phyloP scores from a whole-genome alignment of 2,888 invertebrate species.

The Phengaris alcon region DNA sequence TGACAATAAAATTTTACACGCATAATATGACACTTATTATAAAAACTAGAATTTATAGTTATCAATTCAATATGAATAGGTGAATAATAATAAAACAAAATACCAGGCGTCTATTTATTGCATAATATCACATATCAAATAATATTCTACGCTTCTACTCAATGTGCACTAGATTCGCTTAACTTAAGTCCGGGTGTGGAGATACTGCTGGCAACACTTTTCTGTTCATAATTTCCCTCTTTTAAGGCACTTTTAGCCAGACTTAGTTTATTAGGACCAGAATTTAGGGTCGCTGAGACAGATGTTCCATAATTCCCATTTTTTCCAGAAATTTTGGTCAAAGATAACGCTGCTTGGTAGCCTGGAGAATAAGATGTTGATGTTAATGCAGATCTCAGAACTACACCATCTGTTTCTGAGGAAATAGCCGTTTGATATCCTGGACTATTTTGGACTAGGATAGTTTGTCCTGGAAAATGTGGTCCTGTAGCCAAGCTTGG shows the following conservation, averaged over 20 bases:
- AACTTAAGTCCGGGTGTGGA: background rate
- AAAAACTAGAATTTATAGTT: background rate
- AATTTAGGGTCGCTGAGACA: slow-evolving; percentile 5
- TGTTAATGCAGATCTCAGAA: slow-evolving; percentile 14
- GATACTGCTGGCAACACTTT: background rate
- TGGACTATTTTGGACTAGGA: slow-evolving; percentile 9
- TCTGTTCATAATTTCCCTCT: slow-evolving; percentile 16
- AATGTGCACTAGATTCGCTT: background rate
- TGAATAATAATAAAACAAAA: background rate
- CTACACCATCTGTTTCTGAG: slow-evolving; percentile 10
- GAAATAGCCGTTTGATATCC: slow-evolving; percentile 24
- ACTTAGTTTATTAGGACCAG: slow-evolving; percentile 3
- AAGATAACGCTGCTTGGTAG: slow-evolving; percentile 9
- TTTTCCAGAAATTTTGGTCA: background rate
- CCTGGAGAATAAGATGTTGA: slow-evolving; percentile 12
- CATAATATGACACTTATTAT: background rate
- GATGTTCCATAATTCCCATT: slow-evolving; percentile 18
- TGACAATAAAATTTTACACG: background rate
- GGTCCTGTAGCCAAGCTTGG: background rate
- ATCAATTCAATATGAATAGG: background rate
- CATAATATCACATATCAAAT: background rate
- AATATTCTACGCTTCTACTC: background rate
- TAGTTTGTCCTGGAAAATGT: background rate
- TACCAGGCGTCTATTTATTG: background rate
- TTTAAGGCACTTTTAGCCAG: background rate